Evolutionary conservation across 2,888 invertebrate species (phyloP).

Genomic region (Brenthis ino): DNA sequence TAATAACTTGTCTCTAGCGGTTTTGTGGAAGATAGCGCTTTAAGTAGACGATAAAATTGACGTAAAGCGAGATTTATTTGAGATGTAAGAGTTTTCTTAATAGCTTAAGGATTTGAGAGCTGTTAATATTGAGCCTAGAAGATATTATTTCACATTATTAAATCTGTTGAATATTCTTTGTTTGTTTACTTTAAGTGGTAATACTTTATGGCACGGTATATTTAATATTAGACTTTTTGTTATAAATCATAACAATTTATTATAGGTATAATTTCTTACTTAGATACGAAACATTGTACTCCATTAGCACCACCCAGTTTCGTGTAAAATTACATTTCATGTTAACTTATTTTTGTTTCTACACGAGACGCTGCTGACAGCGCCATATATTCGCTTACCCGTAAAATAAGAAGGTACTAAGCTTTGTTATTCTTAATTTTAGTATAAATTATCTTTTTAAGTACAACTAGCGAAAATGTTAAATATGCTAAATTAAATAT

Average conservation of each 20-base stretch:
- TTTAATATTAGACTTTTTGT: neutral
- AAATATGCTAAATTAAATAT: too few relatives aligned
- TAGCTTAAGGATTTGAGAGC: neutral
- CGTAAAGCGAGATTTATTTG: neutral
- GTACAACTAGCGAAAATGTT: too few relatives aligned
- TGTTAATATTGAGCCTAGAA: neutral
- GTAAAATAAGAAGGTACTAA: constrained; percentile 33
- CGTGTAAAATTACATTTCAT: constrained; percentile 43
- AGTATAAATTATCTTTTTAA: constrained; percentile 8
- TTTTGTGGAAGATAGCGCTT: constrained; percentile 14
- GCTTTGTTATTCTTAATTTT: constrained; percentile 19
- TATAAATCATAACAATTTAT: neutral
- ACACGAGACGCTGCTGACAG: constrained; percentile 41
- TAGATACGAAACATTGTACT: constrained; percentile 29
- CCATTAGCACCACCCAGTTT: constrained; percentile 40
- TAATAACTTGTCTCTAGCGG: constrained; percentile 31
- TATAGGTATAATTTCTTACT: constrained; percentile 3
- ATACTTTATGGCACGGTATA: neutral
- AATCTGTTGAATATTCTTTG: too few relatives aligned
- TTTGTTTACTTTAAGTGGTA: too few relatives aligned
- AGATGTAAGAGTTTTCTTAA: constrained; percentile 1
- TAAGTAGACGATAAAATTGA: constrained; percentile 2
- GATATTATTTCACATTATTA: neutral
- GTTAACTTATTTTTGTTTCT: constrained; percentile 43
- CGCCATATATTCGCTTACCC: constrained; percentile 41